Evolutionary conservation across 1,140 invertebrate genomes (phyloP), one percentile per base, ranked within the genome.

Genomic region (Drosophila repletoides): DNA sequence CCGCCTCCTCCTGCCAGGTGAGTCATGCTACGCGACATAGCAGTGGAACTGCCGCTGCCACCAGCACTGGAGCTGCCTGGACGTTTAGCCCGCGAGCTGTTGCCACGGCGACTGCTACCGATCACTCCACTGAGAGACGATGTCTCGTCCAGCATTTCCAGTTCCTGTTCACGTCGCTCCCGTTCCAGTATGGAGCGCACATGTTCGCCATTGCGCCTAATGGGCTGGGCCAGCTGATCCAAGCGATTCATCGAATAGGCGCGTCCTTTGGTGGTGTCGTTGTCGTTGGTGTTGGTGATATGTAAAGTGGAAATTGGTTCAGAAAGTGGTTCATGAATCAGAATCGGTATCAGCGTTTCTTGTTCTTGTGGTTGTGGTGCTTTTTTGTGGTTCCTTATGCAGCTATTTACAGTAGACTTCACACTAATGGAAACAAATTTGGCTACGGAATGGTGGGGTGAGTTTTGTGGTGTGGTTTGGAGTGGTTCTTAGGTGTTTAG

Each of bases 241-340:
- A 97, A 93, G 81, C 96, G 94, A 79, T 96, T 95, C 96, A 97
- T 96, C 88, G 96, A 97, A 92, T 95, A 95, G 79, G 96, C 96
- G 93, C 96, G 96, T 77, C 89, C 89, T 89, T 34, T 15, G 6
- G 33, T 28, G 61, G 38, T 51, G 46, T 63, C 40, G 14, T 28
- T 29, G 38, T 31, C 48, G 58, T 59, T 5, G 45, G 22, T 17
- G 58, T 38, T 63, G 46, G 26, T 34, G 58, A 76, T 70, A 72
- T 77, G 72, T 52, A 79, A 84, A 75, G 61, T 77, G 64, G 55
- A 88, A 86, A 67, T 68, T 76, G 66, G 73, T 75, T 86, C 60
- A 75, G 59, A 72, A 65, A 70, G 51, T 58, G 63, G n/a, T 59
- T 71, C 24, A 67, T 70, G 67, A 65, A 65, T 70, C 52, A 66